Conservation (phyloP, 2,797 vertebrate species). For the Enteromius anoplus region DNA sequence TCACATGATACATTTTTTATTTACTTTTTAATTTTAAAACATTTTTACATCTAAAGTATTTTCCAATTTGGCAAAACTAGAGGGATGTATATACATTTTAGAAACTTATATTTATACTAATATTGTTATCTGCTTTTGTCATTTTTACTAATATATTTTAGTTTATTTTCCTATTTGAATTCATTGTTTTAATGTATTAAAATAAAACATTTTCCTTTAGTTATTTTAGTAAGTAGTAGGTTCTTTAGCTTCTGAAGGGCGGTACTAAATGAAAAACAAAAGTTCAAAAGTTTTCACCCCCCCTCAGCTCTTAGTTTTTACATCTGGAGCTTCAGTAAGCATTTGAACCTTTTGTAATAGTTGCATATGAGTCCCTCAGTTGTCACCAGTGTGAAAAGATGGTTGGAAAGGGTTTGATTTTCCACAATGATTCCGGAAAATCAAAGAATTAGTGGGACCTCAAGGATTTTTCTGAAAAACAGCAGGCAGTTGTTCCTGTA, state of each 20-base stretch:
- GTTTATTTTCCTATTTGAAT: neutral
- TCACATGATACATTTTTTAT: too few relatives aligned
- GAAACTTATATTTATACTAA: neutral
- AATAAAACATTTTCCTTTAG: neutral
- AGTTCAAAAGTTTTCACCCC: neutral
- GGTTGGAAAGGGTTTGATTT: neutral
- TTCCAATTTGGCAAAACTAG: neutral
- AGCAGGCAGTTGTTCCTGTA: neutral
- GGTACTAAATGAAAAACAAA: neutral
- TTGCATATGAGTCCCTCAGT: neutral
- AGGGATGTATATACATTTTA: neutral
- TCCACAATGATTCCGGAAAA: neutral
- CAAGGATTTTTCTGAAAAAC: neutral
- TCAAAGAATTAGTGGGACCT: neutral
- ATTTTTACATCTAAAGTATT: neutral
- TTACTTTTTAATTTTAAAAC: neutral
- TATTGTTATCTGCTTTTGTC: neutral
- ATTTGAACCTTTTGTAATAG: neutral
- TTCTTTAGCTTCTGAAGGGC: neutral
- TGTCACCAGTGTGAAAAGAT: neutral
- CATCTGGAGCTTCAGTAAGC: neutral
- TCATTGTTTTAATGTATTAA: neutral
- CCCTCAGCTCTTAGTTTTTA: neutral
- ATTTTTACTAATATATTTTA: neutral
- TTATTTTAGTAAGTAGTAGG: neutral